Percentiles rank a stretch among this genome's conserved stretches.
phyloP scores from a whole-genome alignment of 1,140 invertebrate species.

The Drosophila miranda region DNA sequence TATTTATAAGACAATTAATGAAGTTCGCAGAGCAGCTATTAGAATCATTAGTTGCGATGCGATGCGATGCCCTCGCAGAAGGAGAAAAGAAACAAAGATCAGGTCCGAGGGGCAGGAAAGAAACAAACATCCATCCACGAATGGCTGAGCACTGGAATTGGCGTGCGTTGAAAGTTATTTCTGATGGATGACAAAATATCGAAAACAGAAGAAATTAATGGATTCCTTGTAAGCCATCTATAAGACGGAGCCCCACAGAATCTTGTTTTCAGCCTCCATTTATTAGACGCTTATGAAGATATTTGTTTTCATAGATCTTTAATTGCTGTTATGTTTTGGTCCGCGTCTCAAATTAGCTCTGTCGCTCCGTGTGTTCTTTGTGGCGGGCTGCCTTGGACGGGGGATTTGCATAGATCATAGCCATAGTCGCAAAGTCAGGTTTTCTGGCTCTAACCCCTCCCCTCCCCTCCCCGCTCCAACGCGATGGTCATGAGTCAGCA shows the following conservation, averaged over 20 bases:
- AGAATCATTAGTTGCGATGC: conserved; percentile 45
- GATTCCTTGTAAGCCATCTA: conserved; percentile 69
- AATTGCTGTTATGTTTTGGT: conserved; percentile 76
- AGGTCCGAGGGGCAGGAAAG: conserved; percentile 18
- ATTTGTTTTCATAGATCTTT: conserved; percentile 64
- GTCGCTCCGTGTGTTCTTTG: conserved; percentile 23
- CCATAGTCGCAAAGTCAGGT: conserved; percentile 4
- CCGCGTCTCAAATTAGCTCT: conserved; percentile 40
- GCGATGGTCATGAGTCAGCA: conserved; percentile 55
- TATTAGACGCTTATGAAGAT: conserved; percentile 64
- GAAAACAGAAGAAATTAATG: conserved; percentile 68
- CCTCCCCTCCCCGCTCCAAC: not conserved
- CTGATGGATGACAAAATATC: conserved; percentile 79
- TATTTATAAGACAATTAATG: conserved; percentile 79
- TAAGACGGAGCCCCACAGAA: conserved; percentile 33
- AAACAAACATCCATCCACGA: conserved; percentile 27
- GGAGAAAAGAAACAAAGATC: conserved; percentile 27
- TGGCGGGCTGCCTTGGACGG: conserved; percentile 39
- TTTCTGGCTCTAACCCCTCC: not conserved
- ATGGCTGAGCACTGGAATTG: conserved; percentile 59
- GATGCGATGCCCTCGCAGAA: conserved; percentile 7
- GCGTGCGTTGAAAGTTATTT: conserved; percentile 80
- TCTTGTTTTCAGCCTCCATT: conserved; percentile 66
- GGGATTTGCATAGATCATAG: conserved; percentile 62
- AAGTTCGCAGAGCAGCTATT: conserved; percentile 61